Evolutionary conservation across 1,140 invertebrate genomes (phyloP).

Genomic region (Pantala flavescens): DNA sequence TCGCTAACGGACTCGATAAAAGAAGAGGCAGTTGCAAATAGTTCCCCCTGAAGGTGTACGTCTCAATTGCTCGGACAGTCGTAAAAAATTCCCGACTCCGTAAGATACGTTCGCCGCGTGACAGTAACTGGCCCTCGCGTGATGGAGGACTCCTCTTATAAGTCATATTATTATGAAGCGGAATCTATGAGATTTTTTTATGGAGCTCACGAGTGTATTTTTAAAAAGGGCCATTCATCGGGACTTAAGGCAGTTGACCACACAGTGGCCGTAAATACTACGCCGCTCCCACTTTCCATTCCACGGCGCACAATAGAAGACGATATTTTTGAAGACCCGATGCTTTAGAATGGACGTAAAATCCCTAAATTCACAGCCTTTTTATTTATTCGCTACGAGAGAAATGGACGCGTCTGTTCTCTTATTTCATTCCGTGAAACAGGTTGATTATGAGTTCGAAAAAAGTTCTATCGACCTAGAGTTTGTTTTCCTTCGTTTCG

Average conservation of each 20-base stretch:
- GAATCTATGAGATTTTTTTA: neutral
- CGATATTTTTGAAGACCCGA: neutral
- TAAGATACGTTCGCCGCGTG: neutral
- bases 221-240: neutral
- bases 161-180: slow-evolving; percentile 6
- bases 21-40: neutral
- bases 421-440: too few relatives aligned
- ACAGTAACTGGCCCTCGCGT: neutral
- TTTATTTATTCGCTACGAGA: too few relatives aligned
- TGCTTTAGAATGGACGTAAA: neutral
- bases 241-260: neutral
- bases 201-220: neutral
- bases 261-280: neutral
- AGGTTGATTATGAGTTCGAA: too few relatives aligned
- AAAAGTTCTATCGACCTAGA: too few relatives aligned
- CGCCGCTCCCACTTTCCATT: neutral
- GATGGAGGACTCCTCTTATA: neutral
- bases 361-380: neutral
- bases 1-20: neutral
- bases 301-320: neutral
- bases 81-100: neutral
- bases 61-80: neutral
- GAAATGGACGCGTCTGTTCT: too few relatives aligned
- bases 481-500: too few relatives aligned
- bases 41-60: neutral